phyloP scores from a whole-genome alignment of 2,113 vertebrate genomes.

The Lepidothrix coronata region DNA sequence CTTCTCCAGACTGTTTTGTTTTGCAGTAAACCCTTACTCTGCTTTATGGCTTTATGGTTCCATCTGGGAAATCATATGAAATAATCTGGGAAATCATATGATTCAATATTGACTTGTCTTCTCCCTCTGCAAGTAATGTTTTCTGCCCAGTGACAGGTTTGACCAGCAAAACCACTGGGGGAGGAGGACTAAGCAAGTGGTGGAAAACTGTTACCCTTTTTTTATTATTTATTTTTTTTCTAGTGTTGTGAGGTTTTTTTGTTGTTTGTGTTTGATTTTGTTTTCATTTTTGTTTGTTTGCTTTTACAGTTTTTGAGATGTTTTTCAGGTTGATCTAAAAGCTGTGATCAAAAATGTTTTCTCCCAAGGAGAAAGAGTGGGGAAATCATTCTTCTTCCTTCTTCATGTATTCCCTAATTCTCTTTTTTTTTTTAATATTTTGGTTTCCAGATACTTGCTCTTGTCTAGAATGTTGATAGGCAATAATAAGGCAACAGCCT shows the following conservation, averaged over 20 bases:
- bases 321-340: neutral
- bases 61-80: slow-evolving; percentile 51
- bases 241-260: rapidly evolving
- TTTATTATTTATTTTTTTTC: neutral
- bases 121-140: neutral
- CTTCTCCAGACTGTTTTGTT: slow-evolving; percentile 33
- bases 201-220: neutral
- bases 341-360: rapidly evolving
- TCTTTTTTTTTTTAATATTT: neutral
- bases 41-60: slow-evolving; percentile 4
- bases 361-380: neutral
- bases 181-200: neutral
- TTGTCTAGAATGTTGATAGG: neutral
- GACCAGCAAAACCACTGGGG: neutral
- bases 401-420: neutral
- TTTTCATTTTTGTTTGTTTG: neutral
- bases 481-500: neutral
- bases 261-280: neutral
- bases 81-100: neutral
- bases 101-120: neutral
- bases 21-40: slow-evolving; percentile 4
- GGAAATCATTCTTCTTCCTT: neutral
- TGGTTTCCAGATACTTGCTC: neutral
- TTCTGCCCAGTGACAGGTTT: neutral
- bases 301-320: neutral